These are phyloP conservation scores for Trochalopteron elliotii DNA, from an alignment of 2,113 vertebrate species.

Conservation along the genomic window DNA sequence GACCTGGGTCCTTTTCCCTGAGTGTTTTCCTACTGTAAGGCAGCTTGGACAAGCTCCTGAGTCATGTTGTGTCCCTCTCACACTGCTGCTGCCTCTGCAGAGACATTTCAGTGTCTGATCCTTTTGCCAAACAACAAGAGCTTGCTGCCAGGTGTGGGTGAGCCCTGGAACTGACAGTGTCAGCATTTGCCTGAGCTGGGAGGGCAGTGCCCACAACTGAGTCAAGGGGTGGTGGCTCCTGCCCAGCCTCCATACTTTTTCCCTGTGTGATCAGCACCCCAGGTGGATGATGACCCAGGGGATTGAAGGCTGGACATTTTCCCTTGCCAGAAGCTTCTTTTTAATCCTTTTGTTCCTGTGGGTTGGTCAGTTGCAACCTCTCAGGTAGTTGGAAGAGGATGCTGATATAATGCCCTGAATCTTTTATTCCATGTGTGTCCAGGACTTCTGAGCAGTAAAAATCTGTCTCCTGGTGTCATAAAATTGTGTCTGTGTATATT, in stretches of 20 bases:
- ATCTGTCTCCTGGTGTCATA: not conserved
- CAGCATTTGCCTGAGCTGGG: not conserved
- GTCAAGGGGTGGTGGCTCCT: not conserved
- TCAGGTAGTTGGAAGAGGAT: not conserved
- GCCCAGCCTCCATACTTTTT: not conserved
- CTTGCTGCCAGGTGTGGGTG: not conserved
- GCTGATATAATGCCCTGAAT: fast-evolving
- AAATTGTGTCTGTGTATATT: not conserved
- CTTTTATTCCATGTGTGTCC: not conserved
- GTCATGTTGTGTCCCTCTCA: not conserved
- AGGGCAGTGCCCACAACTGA: not conserved
- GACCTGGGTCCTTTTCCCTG: not conserved
- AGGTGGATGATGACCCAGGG: not conserved
- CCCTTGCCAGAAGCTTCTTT: not conserved
- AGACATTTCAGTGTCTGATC: not conserved
- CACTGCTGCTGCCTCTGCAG: not conserved
- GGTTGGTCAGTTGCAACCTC: not conserved
- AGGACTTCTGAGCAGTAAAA: not conserved
- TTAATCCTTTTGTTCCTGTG: not conserved
- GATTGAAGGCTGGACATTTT: not conserved
- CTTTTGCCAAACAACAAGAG: not conserved
- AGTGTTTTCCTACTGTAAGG: not conserved
- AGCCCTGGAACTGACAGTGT: not conserved
- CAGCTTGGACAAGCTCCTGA: not conserved
- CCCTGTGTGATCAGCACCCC: not conserved